Evolutionary conservation across 2,797 vertebrate species (phyloP).

Genomic region (Hippocampus kuda): DNA sequence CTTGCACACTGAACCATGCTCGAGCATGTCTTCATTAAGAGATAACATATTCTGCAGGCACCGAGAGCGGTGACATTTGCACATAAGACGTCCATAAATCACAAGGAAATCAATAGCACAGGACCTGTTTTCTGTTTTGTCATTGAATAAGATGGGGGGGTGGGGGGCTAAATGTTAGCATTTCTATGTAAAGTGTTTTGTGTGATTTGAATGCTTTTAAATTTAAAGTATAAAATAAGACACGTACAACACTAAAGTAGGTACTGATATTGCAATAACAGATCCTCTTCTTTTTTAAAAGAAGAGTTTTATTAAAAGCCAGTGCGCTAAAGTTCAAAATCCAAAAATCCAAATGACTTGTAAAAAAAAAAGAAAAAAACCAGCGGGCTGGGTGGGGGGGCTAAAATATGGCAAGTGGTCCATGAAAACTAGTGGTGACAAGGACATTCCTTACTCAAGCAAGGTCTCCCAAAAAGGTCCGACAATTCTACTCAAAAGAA

Average conservation of each 20-base stretch:
- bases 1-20: conserved; percentile 32
- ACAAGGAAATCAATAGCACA: neutral
- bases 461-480: conserved; percentile 51
- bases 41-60: conserved; percentile 21
- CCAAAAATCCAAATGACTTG: too few relatives aligned
- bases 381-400: conserved; percentile 6
- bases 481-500: conserved; percentile 37
- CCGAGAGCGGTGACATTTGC: conserved; percentile 16
- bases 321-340: too few relatives aligned
- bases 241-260: too few relatives aligned
- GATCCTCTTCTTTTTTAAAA: too few relatives aligned
- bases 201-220: neutral
- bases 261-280: too few relatives aligned
- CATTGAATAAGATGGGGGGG: neutral
- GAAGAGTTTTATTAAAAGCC: too few relatives aligned
- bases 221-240: neutral
- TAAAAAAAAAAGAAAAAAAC: too few relatives aligned
- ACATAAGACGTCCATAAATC: conserved; percentile 5
- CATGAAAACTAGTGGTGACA: conserved; percentile 60
- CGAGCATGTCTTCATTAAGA: conserved; percentile 41
- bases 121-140: neutral
- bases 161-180: neutral
- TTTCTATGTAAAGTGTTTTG: neutral
- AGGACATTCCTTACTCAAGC: conserved; percentile 40
- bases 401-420: conserved; percentile 40